Base-by-base conservation (phyloP, 2,113 vertebrate genomes). In the Semicossyphus pulcher region DNA sequence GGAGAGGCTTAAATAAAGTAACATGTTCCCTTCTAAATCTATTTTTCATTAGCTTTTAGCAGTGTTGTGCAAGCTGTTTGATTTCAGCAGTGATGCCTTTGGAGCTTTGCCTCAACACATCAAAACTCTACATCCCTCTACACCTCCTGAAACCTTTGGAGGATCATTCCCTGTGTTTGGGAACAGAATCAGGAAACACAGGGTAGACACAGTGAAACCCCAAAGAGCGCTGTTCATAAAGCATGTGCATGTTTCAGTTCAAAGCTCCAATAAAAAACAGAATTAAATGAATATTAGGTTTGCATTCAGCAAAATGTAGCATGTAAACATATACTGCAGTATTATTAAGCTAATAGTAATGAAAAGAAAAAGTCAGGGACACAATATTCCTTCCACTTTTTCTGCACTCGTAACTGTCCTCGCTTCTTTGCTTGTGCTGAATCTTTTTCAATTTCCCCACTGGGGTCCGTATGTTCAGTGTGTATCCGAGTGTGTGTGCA, bases 31-130 rank as follows among this genome's bases (percentile, higher is more conserved):
- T 26, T 44, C 87, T 65, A 87, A 90, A 86, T 86, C 83, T 82
- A 87, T 88, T 90, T 90, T 92, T 91, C 79, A 86, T 92, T 86
- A 88, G 85, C 83, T 87, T 89, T 90, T 88, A 87, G 83, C 68
- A 28, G 66, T 81, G 66, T 62, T 79, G 83, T 74, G 82, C 66
- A 78, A 69, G 79, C 70, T 83, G 88, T 90, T 86, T 88, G 86
- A 89, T 86, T 87, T 83, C 63, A 1, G 58, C 80, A 58, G 48
- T 41, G 59, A 60, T 62, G 78, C 51, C 83, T 70, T 87, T 77
- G 63, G 78, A 81, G 85, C 69, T 72, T 75, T 80, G 70, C 74
- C 68, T 83, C 70, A 53, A 59, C 80, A 80, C 76, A 84, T 85
- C 65, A 80, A 66, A 84, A 87, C 80, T 70, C 67, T 61, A 74